A percentile compares a stretch with the other conserved stretches of the same genome.
These are phyloP conservation scores for Aphidoletes aphidimyza DNA, from an alignment of 2,888 invertebrate genomes.

Conservation along the genomic window DNA sequence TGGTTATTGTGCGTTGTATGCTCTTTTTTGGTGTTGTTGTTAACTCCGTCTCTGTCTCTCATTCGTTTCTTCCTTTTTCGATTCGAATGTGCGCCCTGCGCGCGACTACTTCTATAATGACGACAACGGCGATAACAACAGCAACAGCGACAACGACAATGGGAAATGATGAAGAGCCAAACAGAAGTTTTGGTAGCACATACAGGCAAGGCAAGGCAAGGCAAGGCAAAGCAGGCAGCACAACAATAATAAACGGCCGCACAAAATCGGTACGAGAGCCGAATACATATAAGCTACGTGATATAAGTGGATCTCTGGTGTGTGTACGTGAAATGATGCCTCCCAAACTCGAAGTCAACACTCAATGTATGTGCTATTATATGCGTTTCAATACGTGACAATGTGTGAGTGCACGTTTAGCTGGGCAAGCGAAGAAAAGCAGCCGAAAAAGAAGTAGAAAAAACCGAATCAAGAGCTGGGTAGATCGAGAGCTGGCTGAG, in stretches of 20 bases:
- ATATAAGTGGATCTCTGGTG: constrained; percentile 42
- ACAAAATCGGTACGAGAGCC: constrained; percentile 52
- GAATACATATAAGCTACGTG: constrained; percentile 54
- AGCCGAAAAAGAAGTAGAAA: background rate
- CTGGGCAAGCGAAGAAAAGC: background rate
- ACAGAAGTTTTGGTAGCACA: background rate
- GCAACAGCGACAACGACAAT: constrained; percentile 8
- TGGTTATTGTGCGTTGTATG: no score
- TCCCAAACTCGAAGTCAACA: constrained; percentile 31
- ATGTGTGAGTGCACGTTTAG: constrained; percentile 48
- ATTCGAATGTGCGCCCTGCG: constrained; percentile 37
- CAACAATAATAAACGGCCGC: constrained; percentile 40
- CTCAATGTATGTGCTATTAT: constrained; percentile 47
- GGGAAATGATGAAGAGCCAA: constrained; percentile 50
- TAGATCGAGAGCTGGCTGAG: background rate
- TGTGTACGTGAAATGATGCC: constrained; percentile 53
- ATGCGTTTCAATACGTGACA: constrained; percentile 48
- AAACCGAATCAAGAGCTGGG: background rate
- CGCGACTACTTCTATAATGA: constrained; percentile 19
- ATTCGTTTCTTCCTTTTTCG: constrained; percentile 1
- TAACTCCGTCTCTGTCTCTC: background rate
- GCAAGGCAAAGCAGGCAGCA: background rate
- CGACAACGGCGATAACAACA: background rate
- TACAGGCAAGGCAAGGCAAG: background rate
- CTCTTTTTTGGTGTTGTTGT: no score